These are phyloP conservation scores for Gadus chalcogrammus DNA, from an alignment of 2,113 vertebrate species.

Conservation along the genomic window DNA sequence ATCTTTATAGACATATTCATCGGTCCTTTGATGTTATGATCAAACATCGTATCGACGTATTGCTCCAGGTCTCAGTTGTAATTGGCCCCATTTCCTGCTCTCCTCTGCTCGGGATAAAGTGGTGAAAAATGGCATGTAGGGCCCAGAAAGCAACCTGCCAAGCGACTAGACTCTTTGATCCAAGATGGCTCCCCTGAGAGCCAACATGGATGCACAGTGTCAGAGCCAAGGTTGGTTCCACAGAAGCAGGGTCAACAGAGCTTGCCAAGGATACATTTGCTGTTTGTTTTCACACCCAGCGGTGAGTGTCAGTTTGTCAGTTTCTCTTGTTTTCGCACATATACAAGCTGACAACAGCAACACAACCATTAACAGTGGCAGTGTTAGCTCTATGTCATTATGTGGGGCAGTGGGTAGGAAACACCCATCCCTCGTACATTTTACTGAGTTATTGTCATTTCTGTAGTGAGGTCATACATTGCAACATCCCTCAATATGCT, in stretches of 20 bases:
- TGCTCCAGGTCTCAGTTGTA: conserved; percentile 35
- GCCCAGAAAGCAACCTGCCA: conserved; percentile 62
- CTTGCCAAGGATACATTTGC: conserved; percentile 63
- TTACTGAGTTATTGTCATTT: no score
- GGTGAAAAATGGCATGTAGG: conserved; percentile 52
- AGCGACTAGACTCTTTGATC: conserved; percentile 65
- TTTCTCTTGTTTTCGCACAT: not conserved
- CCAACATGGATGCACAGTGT: conserved; percentile 52
- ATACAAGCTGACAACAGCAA: not conserved
- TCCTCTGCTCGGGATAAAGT: conserved; percentile 44
- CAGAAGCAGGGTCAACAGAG: conserved; percentile 42
- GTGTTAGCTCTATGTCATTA: not conserved
- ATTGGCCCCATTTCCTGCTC: conserved; percentile 36
- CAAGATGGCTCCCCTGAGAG: conserved; percentile 64
- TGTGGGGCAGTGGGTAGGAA: not conserved
- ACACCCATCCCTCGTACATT: no score
- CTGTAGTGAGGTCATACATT: no score
- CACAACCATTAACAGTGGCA: not conserved
- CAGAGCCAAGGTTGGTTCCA: conserved; percentile 55
- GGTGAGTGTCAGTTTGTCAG: conserved; percentile 19
- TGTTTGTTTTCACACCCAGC: conserved; percentile 56
- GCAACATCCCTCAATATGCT: no score
- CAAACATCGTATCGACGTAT: conserved; percentile 41
- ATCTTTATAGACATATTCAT: conserved; percentile 26
- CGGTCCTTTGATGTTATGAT: conserved; percentile 64